Base-by-base conservation (phyloP, 2,888 invertebrate species). In the Eupeodes luniger region DNA sequence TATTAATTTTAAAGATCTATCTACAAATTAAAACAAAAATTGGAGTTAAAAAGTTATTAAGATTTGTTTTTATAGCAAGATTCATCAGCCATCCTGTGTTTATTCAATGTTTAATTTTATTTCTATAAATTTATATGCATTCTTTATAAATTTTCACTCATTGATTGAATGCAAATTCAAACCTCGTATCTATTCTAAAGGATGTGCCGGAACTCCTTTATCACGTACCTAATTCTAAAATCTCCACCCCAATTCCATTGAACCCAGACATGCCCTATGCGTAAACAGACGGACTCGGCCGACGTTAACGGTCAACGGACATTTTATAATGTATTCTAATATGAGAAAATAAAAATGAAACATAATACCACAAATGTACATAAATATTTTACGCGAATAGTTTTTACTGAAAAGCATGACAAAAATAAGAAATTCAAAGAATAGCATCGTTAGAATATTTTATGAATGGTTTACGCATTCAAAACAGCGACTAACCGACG, bases 211-310 rank as follows among this genome's bases (percentile, higher is more conserved):
- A 67, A 75, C 40, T 67, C 36, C 36, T 16, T 55, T 55, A 62
- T 34, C n/a, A 66, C 66, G 66, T 47, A 49, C 11, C 14, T 44
- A 11, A 19, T 77, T 77, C 47, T 16, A 4, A 67, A 49, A 51
- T 70, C 82, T 79, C 82, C 86, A 86, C 86, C 86, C 79, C 55
- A 51, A 76, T 86, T 86, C 70, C 75, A 79, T 79, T 75, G 82
- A 86, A 86, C 75, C 53, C 49, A 44, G 27, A 27, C 70, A 66
- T 53, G 44, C 27, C 36, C 5, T 12, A 34, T 44, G 59, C 66
- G 27, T 27, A 11, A n/a, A 75, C 78, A 55, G 40, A 4, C 6
- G 40, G 40, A 40, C 40, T 40, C 40, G 27, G 0, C 27, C 40
- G 27, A 3, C 27, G 40, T 83, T 83, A 82, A 82, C 86, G 78